Percentiles rank a stretch among this genome's conserved stretches.
Conservation (phyloP, 2,888 invertebrate genomes). For the Oscheius sp. region DNA sequence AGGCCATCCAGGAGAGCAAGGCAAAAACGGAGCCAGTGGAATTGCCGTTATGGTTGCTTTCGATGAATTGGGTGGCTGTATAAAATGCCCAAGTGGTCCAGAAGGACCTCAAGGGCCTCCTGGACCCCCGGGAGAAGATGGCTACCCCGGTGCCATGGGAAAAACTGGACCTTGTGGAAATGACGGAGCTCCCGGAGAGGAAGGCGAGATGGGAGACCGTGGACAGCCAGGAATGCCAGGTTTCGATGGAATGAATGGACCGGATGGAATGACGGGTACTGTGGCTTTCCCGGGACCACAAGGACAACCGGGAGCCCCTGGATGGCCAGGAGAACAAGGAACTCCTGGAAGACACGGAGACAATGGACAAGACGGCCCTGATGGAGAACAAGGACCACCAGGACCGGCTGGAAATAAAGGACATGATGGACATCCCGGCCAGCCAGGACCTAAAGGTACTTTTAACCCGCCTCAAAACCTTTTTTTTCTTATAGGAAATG, state of each 20-base stretch:
- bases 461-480: constrained; percentile 17
- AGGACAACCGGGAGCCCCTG: constrained; percentile 48
- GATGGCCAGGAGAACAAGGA: constrained; percentile 57
- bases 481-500: constrained; percentile 22
- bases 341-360: constrained; percentile 54
- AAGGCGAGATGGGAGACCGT: constrained; percentile 47
- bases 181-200: constrained; percentile 46
- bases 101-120: constrained; percentile 49
- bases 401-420: constrained; percentile 14
- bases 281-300: constrained; percentile 50
- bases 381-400: constrained; percentile 50
- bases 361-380: constrained; percentile 55
- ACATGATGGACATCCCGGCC: constrained; percentile 9
- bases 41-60: constrained; percentile 54
- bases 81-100: constrained; percentile 57
- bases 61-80: constrained; percentile 61
- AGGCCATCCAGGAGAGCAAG: constrained; percentile 54
- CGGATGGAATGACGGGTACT: constrained; percentile 54
- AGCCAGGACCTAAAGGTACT: constrained; percentile 1
- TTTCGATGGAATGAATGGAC: constrained; percentile 53
- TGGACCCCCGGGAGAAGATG: constrained; percentile 46
- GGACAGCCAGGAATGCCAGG: constrained; percentile 57
- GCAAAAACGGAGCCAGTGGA: constrained; percentile 54
- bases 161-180: constrained; percentile 49
- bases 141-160: constrained; percentile 52